Percentiles rank a stretch among this genome's conserved stretches.
Conservation (phyloP, 1,140 invertebrate genomes). For the Lithobius niger region DNA sequence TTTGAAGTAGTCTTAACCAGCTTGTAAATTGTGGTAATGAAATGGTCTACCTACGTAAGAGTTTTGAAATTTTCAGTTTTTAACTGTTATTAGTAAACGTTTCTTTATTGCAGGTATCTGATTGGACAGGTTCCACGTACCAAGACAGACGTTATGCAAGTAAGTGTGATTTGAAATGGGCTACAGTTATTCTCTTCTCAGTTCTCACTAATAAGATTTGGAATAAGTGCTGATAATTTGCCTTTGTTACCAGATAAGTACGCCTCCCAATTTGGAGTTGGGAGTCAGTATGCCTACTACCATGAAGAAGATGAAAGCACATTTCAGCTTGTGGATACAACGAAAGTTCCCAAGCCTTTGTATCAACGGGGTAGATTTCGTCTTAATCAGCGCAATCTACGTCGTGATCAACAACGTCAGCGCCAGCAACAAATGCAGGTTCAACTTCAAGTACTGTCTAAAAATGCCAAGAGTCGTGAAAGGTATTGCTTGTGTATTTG, state of each 20-base stretch:
- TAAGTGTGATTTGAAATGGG: too few species aligned
- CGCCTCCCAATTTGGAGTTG: slow-evolving; percentile 84
- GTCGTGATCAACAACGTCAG: slow-evolving; percentile 47
- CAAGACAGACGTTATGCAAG: slow-evolving; percentile 91
- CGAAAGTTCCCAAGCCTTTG: slow-evolving; percentile 74
- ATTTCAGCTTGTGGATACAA: slow-evolving; percentile 95
- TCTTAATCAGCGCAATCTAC: slow-evolving; percentile 62
- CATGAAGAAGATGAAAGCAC: slow-evolving; percentile 97
- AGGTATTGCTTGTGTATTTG: slow-evolving; percentile 23
- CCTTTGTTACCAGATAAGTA: slow-evolving; percentile 66
- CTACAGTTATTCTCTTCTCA: too few species aligned
- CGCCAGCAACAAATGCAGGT: slow-evolving; percentile 43
- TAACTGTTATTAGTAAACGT: too few species aligned
- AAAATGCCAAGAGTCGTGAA: slow-evolving; percentile 38
- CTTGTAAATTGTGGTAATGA: too few species aligned
- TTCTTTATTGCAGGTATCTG: slow-evolving; percentile 57
- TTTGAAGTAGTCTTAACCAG: too few species aligned
- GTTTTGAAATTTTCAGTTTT: too few species aligned
- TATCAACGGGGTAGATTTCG: slow-evolving; percentile 78
- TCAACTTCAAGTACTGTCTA: slow-evolving; percentile 38
- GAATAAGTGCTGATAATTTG: too few species aligned
- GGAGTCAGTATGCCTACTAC: slow-evolving; percentile 91
- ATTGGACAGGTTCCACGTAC: slow-evolving; percentile 90
- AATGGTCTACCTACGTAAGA: too few species aligned
- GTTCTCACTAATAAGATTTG: neutral